Evolutionary conservation across 2,113 vertebrate species (phyloP), one percentile per base, ranked within the genome.

Genomic region (Prionailurus bengalensis): DNA sequence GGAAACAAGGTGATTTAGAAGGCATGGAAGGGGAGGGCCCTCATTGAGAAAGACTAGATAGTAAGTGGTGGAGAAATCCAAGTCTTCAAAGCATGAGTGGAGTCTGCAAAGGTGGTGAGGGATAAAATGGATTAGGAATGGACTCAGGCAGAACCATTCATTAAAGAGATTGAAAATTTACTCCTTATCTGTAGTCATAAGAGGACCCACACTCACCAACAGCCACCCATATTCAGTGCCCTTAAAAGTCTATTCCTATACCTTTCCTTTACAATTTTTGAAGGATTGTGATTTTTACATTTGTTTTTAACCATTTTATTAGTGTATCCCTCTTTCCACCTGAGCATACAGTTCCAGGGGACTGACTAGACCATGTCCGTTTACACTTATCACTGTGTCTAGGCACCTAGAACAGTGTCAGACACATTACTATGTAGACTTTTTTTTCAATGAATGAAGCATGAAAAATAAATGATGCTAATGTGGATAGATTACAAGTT

Each of bases 251-350:
- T 4, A 17, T 7, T 14, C 0, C 5, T 17, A 3, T 14, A 36
- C 65, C 21, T 91, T 71, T 68, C 11, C 48, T 70, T 51, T 36
- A 33, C 17, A 33, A 7, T 68, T 61, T 78, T 55, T 39, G 15
- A 84, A 90, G 23, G 84, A 65, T 14, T 73, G 33, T 83, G 14
- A 36, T 53, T 78, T 92, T 89, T 70, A 68, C 21, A n/a, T 87
- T 90, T 97, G 68, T 36, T 36, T 74, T 42, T 51, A 39, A 11
- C 78, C 33, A 73, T 48, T 51, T 79, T 55, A 76, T 94, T 33
- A 42, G 29, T 27, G 6, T 55, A 42, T 82, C 9, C 12, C 55
- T 94, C 29, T 85, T 4, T 76, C 48, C 4, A 65, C 14, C 31
- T 78, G 16, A 86, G 85, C 63, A 10, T 76, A 17, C 23, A 25